phyloP scores from a whole-genome alignment of 2,113 vertebrate genomes.

The Stegastes partitus region DNA sequence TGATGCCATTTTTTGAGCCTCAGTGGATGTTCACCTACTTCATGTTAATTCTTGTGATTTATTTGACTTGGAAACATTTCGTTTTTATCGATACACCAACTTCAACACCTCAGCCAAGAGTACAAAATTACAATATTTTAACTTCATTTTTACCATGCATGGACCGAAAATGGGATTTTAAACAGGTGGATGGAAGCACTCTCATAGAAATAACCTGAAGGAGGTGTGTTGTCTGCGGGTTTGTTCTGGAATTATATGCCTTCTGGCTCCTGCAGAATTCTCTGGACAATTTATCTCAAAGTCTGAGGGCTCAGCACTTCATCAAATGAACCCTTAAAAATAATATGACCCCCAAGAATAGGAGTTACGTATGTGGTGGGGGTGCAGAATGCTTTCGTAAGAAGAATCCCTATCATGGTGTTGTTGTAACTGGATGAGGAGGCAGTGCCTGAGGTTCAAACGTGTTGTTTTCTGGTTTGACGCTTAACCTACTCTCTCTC shows the following conservation, averaged over 20 bases:
- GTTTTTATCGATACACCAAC: neutral
- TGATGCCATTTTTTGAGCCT: neutral
- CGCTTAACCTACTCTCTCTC: neutral
- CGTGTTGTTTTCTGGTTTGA: conserved; percentile 12
- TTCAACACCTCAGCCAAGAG: neutral
- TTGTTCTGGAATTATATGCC: too few relatives aligned
- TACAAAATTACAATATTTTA: neutral
- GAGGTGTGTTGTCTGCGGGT: too few relatives aligned
- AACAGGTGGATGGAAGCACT: too few relatives aligned
- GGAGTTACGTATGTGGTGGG: neutral
- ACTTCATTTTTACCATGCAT: neutral
- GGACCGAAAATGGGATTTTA: too few relatives aligned
- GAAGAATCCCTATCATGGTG: neutral
- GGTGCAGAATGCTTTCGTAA: neutral
- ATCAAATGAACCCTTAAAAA: neutral
- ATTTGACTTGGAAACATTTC: neutral
- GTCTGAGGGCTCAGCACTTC: too few relatives aligned
- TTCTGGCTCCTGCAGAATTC: neutral
- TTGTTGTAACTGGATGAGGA: conserved; percentile 2
- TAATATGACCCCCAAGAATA: neutral
- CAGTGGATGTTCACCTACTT: neutral
- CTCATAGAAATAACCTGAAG: too few relatives aligned
- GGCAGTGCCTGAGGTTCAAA: neutral
- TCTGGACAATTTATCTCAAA: too few relatives aligned
- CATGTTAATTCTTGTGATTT: neutral